These are phyloP conservation scores for Manis javanica DNA, from an alignment of 2,797 vertebrate species.

Conservation along the genomic window DNA sequence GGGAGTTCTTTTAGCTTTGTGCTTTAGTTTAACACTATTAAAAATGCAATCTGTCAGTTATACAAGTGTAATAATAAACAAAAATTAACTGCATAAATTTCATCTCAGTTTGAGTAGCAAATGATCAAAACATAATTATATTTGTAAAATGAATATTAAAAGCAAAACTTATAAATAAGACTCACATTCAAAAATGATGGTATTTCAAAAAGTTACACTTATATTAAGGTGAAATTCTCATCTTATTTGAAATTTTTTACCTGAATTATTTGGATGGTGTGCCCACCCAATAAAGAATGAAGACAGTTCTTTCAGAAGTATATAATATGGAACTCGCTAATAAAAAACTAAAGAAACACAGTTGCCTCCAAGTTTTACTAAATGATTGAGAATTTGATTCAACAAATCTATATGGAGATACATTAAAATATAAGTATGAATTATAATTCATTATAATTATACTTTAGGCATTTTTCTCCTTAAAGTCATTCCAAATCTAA, in stretches of 20 bases:
- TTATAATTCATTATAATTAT: background rate
- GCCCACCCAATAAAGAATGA: background rate
- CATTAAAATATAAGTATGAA: background rate
- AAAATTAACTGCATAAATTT: constrained; percentile 56
- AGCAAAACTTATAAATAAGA: background rate
- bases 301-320: background rate
- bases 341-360: background rate
- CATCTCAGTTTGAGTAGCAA: constrained; percentile 28
- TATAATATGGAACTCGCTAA: background rate
- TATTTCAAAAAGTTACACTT: background rate
- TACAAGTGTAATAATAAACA: constrained; percentile 53
- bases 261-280: background rate
- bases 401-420: background rate
- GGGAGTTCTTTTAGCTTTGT: constrained; percentile 12
- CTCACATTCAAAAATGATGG: background rate
- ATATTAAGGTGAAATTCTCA: background rate
- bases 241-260: background rate
- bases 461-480: background rate
- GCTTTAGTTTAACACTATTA: constrained; percentile 10
- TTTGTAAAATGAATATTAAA: constrained; percentile 55
- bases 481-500: background rate
- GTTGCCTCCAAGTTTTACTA: background rate
- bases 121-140: constrained; percentile 61
- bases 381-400: background rate
- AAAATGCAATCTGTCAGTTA: constrained; percentile 62